Evolutionary conservation across 2,113 vertebrate genomes (phyloP).

Genomic region (Nestor notabilis): DNA sequence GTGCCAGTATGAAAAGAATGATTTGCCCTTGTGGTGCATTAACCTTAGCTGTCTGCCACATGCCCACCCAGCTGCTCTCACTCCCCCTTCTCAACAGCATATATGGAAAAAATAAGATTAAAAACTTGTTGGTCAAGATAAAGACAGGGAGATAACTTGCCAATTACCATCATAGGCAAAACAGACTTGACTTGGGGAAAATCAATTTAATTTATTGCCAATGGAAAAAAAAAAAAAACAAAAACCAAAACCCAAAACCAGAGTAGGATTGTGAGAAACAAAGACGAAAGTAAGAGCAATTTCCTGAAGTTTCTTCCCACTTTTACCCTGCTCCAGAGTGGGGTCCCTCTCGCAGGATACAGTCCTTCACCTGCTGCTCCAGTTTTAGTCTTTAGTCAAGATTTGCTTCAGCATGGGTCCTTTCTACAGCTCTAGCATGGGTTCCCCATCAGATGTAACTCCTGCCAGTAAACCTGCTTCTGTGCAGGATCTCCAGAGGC

Average conservation of each 20-base stretch:
- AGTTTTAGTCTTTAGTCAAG: background rate
- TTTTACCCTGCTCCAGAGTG: background rate
- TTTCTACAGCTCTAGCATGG: background rate
- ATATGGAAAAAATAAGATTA: background rate
- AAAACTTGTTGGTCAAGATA: background rate
- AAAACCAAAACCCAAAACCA: too few relatives aligned
- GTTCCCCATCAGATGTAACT: background rate
- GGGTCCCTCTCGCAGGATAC: rapidly evolving
- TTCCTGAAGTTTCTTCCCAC: background rate
- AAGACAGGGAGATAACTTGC: background rate
- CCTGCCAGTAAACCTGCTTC: background rate
- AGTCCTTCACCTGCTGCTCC: background rate
- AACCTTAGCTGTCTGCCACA: background rate
- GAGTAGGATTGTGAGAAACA: background rate
- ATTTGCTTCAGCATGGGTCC: too few relatives aligned
- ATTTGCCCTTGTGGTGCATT: background rate
- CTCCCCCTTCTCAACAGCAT: background rate
- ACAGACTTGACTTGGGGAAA: background rate
- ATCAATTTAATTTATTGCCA: background rate
- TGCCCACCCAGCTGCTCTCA: background rate
- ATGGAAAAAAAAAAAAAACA: background rate
- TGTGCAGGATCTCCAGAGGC: background rate
- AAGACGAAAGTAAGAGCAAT: background rate
- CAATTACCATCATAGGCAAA: background rate
- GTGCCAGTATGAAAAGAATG: background rate